Base-by-base conservation (phyloP, 2,797 vertebrate genomes). In the Xiphophorus birchmanni region DNA sequence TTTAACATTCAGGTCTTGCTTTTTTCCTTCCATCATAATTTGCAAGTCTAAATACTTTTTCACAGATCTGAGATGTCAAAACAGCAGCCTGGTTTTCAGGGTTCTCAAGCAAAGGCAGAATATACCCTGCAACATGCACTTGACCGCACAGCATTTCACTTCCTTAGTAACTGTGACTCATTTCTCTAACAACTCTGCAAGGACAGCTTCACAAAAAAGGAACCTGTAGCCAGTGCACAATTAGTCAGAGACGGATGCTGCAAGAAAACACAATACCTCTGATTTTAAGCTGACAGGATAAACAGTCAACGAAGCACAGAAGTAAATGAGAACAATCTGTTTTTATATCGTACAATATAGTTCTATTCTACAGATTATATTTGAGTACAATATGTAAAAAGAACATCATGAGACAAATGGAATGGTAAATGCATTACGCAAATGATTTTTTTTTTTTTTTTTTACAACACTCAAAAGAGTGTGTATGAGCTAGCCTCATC, bases 121-220 rank as follows among this genome's bases (percentile, higher is more conserved):
- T 80, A 13, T 86, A 91, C 75, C 87, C 81, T 91, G 84, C 85
- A 82, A 91, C 83, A 88, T 58, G 50, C 87, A 93, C 89, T 89
- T 90, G 90, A 95, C 94, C 94, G 84, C 94, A 95, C 91, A 86
- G 89, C 81, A 79, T 88, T 89, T 91, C 91, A 95, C 94, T 95
- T 95, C 96, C 95, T 95, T 96, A 91, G 93, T 82, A 93, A 95
- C 94, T 4, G 40, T 93, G 93, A 94, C 88, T 95, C 93, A 96
- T 95, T 96, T 96, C 95, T 95, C 91, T 93, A 92, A 92, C 94
- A 91, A 95, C 93, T 48, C 81, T 80, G 89, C 89, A 90, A 93
- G 92, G 85, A 90, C 91, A 80, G 78, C 80, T 89, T 90, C 73
- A 83, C 82, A 78, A 88, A 90, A 88, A 90, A 79, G 87, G 88